Evolutionary conservation across 2,797 vertebrate genomes (phyloP).

Genomic region (Periophthalmus magnuspinnatus): DNA sequence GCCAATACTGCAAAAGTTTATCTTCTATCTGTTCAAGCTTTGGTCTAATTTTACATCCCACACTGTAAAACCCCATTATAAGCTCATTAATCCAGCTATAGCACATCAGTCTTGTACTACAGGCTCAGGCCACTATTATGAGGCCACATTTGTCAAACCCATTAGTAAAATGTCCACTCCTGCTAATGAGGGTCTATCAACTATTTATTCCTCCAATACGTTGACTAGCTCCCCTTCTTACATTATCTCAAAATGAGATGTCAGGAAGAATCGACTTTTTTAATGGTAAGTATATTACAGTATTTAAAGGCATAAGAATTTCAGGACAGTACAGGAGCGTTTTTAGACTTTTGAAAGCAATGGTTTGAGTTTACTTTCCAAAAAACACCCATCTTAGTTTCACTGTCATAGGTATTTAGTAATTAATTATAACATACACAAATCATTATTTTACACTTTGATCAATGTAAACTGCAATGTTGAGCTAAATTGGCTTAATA

Average conservation of each 20-base stretch:
- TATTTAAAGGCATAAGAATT: too few species aligned
- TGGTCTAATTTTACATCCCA: not conserved
- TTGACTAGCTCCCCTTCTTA: slow-evolving; percentile 41
- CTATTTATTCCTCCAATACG: slow-evolving; percentile 62
- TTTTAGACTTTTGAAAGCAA: too few species aligned
- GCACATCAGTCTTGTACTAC: not conserved
- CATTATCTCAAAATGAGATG: not conserved
- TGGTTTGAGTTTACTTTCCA: too few species aligned
- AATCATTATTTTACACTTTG: too few species aligned
- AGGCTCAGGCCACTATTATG: slow-evolving; percentile 50
- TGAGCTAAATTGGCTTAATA: too few species aligned
- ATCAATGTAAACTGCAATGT: too few species aligned
- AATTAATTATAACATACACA: too few species aligned
- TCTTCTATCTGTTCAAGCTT: not conserved
- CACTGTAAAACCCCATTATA: not conserved
- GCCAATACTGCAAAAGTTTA: not conserved
- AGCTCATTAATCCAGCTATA: slow-evolving; percentile 1
- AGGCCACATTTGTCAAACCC: slow-evolving; percentile 62
- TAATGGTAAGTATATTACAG: too few species aligned
- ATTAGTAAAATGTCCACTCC: slow-evolving; percentile 65
- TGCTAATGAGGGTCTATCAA: slow-evolving; percentile 68
- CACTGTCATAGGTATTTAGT: too few species aligned
- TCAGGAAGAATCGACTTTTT: not conserved
- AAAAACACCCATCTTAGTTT: too few species aligned
- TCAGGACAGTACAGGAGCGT: too few species aligned